Percentiles rank a stretch among this genome's conserved stretches.
Evolutionary conservation across 2,888 invertebrate genomes (phyloP).

Genomic region (Leptinotarsa haldemani): DNA sequence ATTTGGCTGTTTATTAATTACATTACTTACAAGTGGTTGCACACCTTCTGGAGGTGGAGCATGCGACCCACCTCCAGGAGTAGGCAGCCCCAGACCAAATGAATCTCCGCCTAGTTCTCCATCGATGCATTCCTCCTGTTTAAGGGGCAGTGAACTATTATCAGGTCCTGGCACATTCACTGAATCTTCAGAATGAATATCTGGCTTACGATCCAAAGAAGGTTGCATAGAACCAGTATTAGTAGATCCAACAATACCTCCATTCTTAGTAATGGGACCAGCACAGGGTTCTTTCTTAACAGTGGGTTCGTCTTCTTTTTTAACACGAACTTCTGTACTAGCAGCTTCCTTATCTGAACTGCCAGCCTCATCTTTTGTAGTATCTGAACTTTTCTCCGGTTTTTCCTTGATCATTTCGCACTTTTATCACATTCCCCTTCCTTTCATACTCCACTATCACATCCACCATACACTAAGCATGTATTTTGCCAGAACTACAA

Average conservation of each 20-base stretch:
- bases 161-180: constrained; percentile 48
- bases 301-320: constrained; percentile 63
- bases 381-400: constrained; percentile 65
- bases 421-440: constrained; percentile 60
- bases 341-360: constrained; percentile 64
- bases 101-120: constrained; percentile 62
- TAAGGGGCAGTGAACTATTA: constrained; percentile 57
- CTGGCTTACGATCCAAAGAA: constrained; percentile 60
- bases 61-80: constrained; percentile 56
- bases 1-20: constrained; percentile 82
- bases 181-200: constrained; percentile 53
- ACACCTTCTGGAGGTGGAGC: constrained; percentile 72
- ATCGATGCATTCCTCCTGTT: constrained; percentile 63
- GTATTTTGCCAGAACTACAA: constrained; percentile 52
- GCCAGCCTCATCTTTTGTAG: constrained; percentile 65
- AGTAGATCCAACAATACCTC: constrained; percentile 65
- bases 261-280: constrained; percentile 64
- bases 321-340: constrained; percentile 62
- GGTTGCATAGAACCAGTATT: constrained; percentile 64
- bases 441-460: constrained; percentile 61
- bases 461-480: constrained; percentile 59
- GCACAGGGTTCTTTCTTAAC: constrained; percentile 62
- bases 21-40: constrained; percentile 81
- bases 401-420: constrained; percentile 67
- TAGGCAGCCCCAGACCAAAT: constrained; percentile 59